phyloP scores from a whole-genome alignment of 2,113 vertebrate genomes.

The Craseonycteris thonglongyai region DNA sequence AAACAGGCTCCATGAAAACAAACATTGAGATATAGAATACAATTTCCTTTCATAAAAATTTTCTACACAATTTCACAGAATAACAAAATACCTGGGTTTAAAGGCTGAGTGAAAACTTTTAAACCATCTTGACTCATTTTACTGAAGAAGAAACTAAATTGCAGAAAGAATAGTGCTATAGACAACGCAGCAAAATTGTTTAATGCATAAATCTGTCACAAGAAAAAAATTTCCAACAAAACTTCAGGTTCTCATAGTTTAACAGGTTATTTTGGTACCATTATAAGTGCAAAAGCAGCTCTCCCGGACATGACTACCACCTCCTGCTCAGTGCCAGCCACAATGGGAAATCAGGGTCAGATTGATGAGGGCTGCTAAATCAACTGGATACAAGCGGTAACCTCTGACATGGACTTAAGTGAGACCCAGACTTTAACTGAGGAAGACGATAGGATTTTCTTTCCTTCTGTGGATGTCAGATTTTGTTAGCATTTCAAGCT shows the following conservation, averaged over 20 bases:
- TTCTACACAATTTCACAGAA: not conserved
- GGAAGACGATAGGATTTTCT: not conserved
- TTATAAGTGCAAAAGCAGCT: not conserved
- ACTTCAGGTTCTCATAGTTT: not conserved
- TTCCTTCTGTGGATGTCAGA: not conserved
- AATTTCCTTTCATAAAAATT: not conserved
- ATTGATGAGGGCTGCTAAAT: not conserved
- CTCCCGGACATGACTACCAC: not conserved
- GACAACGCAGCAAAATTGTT: not conserved
- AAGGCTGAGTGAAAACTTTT: not conserved
- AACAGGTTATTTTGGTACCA: not conserved
- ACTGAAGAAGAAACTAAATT: not conserved
- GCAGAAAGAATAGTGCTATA: not conserved
- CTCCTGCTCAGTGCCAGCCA: not conserved
- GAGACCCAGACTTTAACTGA: not conserved
- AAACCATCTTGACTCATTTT: not conserved
- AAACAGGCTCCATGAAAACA: not conserved
- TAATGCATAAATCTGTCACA: not conserved
- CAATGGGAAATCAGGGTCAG: not conserved
- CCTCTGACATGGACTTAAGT: not conserved
- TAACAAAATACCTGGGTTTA: not conserved
- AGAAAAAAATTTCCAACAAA: not conserved
- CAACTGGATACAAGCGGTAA: not conserved
- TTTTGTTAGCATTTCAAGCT: not conserved
- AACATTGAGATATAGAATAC: not conserved